A percentile compares a stretch with the other conserved stretches of the same genome.
These are phyloP conservation scores for Cygnus olor DNA, from an alignment of 2,797 vertebrate species.

Conservation along the genomic window DNA sequence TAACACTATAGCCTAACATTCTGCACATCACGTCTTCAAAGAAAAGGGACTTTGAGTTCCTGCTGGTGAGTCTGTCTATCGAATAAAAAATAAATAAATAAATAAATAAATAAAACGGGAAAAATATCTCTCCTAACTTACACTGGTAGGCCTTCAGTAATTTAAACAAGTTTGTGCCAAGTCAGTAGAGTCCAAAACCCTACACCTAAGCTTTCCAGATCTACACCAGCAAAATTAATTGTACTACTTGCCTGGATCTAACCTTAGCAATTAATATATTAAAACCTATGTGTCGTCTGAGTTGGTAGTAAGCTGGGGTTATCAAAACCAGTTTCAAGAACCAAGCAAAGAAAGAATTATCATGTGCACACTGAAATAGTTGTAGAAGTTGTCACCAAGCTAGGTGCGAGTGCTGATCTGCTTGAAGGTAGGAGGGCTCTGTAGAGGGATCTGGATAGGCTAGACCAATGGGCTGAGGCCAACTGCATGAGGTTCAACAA, in stretches of 20 bases:
- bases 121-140: not conserved
- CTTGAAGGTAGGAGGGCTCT: too few species aligned
- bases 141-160: not conserved
- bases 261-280: not conserved
- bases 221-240: not conserved
- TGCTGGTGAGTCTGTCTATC: not conserved
- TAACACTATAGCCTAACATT: constrained; percentile 63
- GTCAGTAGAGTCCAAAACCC: not conserved
- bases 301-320: not conserved
- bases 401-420: too few species aligned
- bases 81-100: not conserved
- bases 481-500: too few species aligned
- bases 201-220: not conserved
- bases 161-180: not conserved
- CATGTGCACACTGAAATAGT: not conserved
- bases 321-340: not conserved
- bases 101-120: too few species aligned
- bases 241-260: not conserved
- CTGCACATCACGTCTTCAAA: constrained; percentile 39
- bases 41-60: constrained; percentile 58
- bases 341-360: not conserved
- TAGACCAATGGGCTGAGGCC: too few species aligned
- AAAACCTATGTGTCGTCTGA: not conserved
- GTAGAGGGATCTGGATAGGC: too few species aligned
- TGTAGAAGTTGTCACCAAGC: not conserved